Conservation (phyloP, 2,797 vertebrate species). For the Allobates femoralis region DNA sequence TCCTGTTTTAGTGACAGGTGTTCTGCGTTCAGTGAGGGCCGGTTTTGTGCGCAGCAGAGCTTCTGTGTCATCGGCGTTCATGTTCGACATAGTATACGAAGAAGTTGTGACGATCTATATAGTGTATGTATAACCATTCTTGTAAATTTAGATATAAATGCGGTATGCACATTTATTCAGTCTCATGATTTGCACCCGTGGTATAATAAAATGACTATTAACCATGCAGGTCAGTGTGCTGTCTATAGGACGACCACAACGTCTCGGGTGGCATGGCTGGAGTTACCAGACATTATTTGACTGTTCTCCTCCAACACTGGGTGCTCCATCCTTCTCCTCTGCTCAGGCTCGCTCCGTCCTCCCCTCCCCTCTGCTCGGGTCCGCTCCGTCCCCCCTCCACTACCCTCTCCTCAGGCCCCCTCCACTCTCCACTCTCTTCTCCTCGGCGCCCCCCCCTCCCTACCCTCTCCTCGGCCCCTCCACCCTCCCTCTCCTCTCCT, state of each 20-base stretch:
- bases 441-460: no score
- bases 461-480: no score
- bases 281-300: not conserved
- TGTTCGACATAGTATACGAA: slow-evolving; percentile 77
- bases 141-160: slow-evolving; percentile 89
- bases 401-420: no score
- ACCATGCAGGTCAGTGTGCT: slow-evolving; percentile 64
- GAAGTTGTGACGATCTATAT: slow-evolving; percentile 74
- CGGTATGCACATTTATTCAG: slow-evolving; percentile 75
- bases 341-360: no score
- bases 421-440: no score
- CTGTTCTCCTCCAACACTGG: no score
- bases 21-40: slow-evolving; percentile 74
- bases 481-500: no score
- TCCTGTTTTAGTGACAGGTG: slow-evolving; percentile 80
- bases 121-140: slow-evolving; percentile 86
- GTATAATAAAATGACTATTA: slow-evolving; percentile 83
- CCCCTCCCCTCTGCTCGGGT: no score
- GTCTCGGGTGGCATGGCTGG: not conserved
- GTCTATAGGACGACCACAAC: not conserved
- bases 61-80: slow-evolving; percentile 78
- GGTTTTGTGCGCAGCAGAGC: slow-evolving; percentile 73
- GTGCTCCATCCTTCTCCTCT: no score
- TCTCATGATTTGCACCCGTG: slow-evolving; percentile 78
- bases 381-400: no score